These are phyloP conservation scores for Todiramphus chloris DNA, from an alignment of 2,113 vertebrate species.

Conservation along the genomic window DNA sequence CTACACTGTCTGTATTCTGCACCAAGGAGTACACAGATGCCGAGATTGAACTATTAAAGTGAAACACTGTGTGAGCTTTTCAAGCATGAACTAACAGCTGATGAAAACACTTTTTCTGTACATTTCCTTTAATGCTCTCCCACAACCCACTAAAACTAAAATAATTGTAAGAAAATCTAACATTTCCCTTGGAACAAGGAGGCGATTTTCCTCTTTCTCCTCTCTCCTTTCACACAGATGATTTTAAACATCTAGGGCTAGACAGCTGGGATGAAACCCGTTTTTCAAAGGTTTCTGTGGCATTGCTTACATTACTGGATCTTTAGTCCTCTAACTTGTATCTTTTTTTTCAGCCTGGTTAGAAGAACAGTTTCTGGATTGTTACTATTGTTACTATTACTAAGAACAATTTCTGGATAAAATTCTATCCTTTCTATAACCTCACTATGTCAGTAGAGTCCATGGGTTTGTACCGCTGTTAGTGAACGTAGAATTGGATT, in stretches of 20 bases:
- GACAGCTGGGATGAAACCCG: not conserved
- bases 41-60: not conserved
- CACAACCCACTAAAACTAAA: slow-evolving; percentile 35
- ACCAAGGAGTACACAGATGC: not conserved
- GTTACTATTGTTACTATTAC: no score
- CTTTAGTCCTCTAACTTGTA: not conserved
- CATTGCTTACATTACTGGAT: not conserved
- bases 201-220: slow-evolving; percentile 19
- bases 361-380: not conserved
- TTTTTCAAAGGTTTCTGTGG: slow-evolving; percentile 14
- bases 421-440: not conserved
- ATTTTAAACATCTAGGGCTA: slow-evolving; percentile 9
- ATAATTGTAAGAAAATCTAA: slow-evolving; percentile 26
- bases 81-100: slow-evolving; percentile 9
- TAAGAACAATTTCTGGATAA: not conserved
- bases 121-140: slow-evolving; percentile 22
- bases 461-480: not conserved
- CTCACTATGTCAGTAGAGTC: not conserved
- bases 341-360: not conserved
- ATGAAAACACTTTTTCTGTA: slow-evolving; percentile 36
- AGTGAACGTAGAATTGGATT: not conserved
- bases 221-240: not conserved
- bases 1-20: not conserved
- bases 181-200: slow-evolving; percentile 18
- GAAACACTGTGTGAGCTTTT: slow-evolving; percentile 33